A percentile compares a stretch with the other conserved stretches of the same genome.
phyloP scores from a whole-genome alignment of 2,797 vertebrate genomes.

The Protonibea diacanthus region DNA sequence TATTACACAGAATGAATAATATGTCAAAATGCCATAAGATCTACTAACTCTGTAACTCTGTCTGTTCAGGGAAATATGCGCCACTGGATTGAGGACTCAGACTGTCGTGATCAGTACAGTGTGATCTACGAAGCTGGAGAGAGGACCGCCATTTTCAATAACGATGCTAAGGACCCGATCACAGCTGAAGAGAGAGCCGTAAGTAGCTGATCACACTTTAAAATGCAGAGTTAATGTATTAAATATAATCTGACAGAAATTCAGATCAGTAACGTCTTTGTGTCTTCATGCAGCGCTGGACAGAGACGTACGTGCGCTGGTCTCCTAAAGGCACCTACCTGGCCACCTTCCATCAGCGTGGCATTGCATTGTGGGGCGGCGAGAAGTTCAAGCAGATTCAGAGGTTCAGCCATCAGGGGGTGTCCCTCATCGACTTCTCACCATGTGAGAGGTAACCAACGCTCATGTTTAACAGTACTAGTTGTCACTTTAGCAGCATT shows the following conservation, averaged over 20 bases:
- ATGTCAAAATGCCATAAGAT: neutral
- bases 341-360: constrained; percentile 96
- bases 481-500: neutral
- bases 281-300: constrained; percentile 90
- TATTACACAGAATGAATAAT: neutral
- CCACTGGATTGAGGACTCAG: constrained; percentile 97
- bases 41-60: constrained; percentile 2
- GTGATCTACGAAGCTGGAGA: constrained; percentile 99
- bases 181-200: constrained; percentile 95
- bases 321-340: constrained; percentile 97
- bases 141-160: constrained; percentile 94
- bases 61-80: constrained; percentile 92
- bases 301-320: constrained; percentile 98
- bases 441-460: constrained; percentile 94
- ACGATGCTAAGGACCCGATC: constrained; percentile 96
- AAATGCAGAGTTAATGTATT: neutral
- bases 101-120: constrained; percentile 98
- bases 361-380: constrained; percentile 97
- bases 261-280: neutral
- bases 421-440: constrained; percentile 99
- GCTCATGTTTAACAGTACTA: neutral
- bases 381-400: constrained; percentile 99
- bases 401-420: constrained; percentile 96
- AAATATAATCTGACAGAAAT: too few relatives aligned
- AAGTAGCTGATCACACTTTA: constrained; percentile 56